Percentiles rank a stretch among this genome's conserved stretches.
Conservation (phyloP, 1,140 invertebrate genomes). For the Ridgeia piscesae region DNA sequence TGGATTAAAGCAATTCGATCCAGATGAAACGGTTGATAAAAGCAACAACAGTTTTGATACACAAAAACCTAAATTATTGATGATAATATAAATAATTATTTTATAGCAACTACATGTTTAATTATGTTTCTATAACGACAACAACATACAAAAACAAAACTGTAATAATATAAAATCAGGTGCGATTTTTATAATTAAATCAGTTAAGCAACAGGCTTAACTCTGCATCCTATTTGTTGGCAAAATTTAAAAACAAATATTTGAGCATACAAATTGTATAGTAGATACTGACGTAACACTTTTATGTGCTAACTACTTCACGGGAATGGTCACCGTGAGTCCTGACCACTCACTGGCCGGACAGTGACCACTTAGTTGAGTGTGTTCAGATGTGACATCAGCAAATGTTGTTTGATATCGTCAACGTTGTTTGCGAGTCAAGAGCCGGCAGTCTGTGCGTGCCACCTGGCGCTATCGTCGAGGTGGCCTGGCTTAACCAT, state of each 20-base stretch:
- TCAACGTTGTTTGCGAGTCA: not conserved
- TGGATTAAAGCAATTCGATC: not conserved
- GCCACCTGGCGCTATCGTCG: not conserved
- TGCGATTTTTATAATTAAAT: too few species aligned
- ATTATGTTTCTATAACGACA: too few species aligned
- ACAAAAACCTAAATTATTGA: not conserved
- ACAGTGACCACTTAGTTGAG: not conserved
- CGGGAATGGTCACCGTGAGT: not conserved
- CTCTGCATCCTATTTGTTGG: too few species aligned
- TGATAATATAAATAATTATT: not conserved
- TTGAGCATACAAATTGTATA: not conserved
- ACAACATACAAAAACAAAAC: too few species aligned
- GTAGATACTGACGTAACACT: not conserved
- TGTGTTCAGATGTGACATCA: not conserved
- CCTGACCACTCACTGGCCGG: not conserved
- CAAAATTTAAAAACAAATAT: not conserved
- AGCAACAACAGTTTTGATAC: not conserved
- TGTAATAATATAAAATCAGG: too few species aligned
- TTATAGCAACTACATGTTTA: too few species aligned
- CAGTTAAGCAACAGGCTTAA: too few species aligned
- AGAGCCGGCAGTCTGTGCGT: not conserved
- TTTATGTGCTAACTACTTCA: not conserved
- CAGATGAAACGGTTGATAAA: not conserved
- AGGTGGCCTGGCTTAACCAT: not conserved
- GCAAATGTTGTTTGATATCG: not conserved